Percentiles rank a stretch among this genome's conserved stretches.
Conservation (phyloP, 2,888 invertebrate species). For the Elysia crispata region DNA sequence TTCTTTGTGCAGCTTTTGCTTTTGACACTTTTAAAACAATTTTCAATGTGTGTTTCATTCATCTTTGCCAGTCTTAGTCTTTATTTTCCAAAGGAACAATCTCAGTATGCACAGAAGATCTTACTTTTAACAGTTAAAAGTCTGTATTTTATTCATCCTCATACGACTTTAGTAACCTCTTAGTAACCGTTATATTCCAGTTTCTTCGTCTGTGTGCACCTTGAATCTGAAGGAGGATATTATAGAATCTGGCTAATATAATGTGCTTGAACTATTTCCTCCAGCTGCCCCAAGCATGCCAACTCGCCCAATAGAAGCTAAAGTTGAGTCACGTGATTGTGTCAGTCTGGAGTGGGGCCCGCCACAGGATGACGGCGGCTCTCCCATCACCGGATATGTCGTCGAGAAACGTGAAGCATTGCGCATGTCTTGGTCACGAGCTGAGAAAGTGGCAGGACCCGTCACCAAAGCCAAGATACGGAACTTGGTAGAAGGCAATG, state of each 20-base stretch:
- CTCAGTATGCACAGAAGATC: no score
- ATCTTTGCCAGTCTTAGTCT: no score
- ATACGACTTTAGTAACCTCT: no score
- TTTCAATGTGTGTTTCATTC: no score
- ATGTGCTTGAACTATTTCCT: no score
- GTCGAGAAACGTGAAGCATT: conserved; percentile 87
- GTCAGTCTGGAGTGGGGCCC: conserved; percentile 79
- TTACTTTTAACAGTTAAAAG: no score
- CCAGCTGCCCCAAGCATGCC: conserved; percentile 75
- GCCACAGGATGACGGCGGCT: conserved; percentile 79
- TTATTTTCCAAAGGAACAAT: no score
- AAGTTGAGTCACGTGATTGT: conserved; percentile 78
- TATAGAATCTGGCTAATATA: no score
- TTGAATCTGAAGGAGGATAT: not conserved
- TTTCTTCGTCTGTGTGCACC: not conserved
- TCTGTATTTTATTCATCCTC: no score
- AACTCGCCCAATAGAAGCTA: conserved; percentile 77
- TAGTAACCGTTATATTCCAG: not conserved
- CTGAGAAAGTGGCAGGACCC: conserved; percentile 65
- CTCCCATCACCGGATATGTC: conserved; percentile 79
- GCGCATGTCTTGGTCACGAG: conserved; percentile 68
- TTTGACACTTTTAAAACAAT: no score
- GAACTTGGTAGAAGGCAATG: conserved; percentile 86
- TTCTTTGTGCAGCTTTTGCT: no score
- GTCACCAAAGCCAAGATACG: conserved; percentile 80